Evolutionary conservation across 2,113 vertebrate species (phyloP).

Genomic region (Motacilla tschutschensis): DNA sequence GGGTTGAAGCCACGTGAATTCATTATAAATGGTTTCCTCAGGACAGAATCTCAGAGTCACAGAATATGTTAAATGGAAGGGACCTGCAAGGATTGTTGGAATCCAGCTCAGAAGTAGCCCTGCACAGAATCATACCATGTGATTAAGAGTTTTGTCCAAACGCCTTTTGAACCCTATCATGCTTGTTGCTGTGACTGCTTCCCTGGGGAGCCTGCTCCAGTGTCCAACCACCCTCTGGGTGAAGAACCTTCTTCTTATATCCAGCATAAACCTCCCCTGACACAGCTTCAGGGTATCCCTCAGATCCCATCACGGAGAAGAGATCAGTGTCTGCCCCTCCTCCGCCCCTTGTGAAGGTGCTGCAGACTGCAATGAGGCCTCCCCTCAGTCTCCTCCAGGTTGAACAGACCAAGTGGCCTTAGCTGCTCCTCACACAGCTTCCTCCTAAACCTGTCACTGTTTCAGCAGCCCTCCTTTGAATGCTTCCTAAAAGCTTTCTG

Average conservation of each 20-base stretch:
- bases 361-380: not conserved
- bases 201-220: not conserved
- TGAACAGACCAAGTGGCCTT: not conserved
- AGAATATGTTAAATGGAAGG: not conserved
- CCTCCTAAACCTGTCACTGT: not conserved
- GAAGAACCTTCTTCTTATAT: not conserved
- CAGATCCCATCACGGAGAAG: not conserved
- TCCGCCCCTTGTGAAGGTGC: too few species aligned
- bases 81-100: not conserved
- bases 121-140: not conserved
- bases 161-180: not conserved
- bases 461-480: not conserved
- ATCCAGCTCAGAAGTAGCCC: not conserved
- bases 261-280: not conserved
- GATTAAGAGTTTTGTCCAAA: not conserved
- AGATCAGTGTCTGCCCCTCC: not conserved
- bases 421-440: not conserved
- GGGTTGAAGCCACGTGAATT: not conserved
- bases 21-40: not conserved
- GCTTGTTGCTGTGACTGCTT: not conserved
- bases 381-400: not conserved
- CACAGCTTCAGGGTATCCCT: not conserved
- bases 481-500: not conserved
- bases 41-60: not conserved
- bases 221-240: fast-evolving